phyloP scores from a whole-genome alignment of 30 jellyfish, hydroid and myxozoan species.

The Aurelia sp. region DNA sequence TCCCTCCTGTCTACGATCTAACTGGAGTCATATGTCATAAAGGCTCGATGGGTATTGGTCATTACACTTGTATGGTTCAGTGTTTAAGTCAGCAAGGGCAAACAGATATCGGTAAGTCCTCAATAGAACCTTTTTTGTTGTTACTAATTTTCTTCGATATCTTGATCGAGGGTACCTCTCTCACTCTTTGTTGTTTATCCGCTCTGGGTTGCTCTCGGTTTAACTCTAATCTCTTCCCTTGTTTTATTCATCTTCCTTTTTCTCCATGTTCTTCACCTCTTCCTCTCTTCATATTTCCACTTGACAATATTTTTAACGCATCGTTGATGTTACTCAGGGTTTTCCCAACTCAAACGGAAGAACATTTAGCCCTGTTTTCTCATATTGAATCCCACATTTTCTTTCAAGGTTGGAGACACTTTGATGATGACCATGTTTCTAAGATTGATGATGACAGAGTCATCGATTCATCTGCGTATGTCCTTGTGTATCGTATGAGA shows the following conservation, averaged over 20 bases:
- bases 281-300: too few relatives aligned
- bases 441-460: constrained; percentile 74
- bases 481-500: constrained; percentile 88
- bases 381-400: not conserved
- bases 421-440: constrained; percentile 87
- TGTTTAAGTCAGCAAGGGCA: constrained; percentile 72
- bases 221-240: too few relatives aligned
- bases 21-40: constrained; percentile 92
- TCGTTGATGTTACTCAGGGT: too few relatives aligned
- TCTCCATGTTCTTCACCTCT: too few relatives aligned
- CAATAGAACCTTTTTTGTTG: too few relatives aligned
- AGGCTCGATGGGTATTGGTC: constrained; percentile 96
- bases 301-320: too few relatives aligned
- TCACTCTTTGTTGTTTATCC: too few relatives aligned
- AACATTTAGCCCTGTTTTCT: not conserved
- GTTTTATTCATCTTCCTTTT: too few relatives aligned
- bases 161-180: too few relatives aligned
- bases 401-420: constrained; percentile 85
- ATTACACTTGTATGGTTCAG: constrained; percentile 92
- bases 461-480: constrained; percentile 81
- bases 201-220: too few relatives aligned
- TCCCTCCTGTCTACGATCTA: constrained; percentile 79
- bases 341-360: too few relatives aligned
- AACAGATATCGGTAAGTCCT: constrained; percentile 83
- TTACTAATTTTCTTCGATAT: too few relatives aligned